A percentile compares a stretch with the other conserved stretches of the same genome.
phyloP scores from a whole-genome alignment of 2,888 invertebrate genomes.

The Pristionchus maxplancki region DNA sequence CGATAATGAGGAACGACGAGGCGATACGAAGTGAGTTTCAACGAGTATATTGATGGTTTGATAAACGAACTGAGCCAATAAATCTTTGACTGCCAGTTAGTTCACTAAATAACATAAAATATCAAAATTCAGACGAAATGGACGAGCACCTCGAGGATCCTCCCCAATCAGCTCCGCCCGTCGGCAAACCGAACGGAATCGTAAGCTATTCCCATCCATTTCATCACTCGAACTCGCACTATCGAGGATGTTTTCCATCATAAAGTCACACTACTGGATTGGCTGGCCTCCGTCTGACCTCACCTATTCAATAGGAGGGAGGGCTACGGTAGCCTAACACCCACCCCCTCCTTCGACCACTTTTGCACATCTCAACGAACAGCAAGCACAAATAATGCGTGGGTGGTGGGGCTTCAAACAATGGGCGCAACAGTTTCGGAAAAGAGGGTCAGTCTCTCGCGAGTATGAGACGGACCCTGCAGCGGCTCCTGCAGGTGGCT shows the following conservation, averaged over 20 bases:
- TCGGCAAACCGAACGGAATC: constrained; percentile 21
- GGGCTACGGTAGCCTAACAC: not conserved
- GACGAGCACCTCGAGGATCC: constrained; percentile 38
- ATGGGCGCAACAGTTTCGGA: not conserved
- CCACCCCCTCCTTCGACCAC: constrained; percentile 21
- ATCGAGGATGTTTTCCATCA: not conserved
- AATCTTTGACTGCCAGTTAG: not conserved
- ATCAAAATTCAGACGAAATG: not conserved
- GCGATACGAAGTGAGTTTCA: constrained; percentile 26
- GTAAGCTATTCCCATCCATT: not conserved
- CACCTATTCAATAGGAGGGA: not conserved
- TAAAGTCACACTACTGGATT: not conserved
- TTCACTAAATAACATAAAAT: not conserved
- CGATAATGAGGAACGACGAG: constrained; percentile 50
- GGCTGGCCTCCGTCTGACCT: not conserved
- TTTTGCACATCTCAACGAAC: not conserved
- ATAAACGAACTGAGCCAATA: not conserved
- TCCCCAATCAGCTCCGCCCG: constrained; percentile 42
- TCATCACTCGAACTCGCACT: not conserved
- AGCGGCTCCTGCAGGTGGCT: not conserved
- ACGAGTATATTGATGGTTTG: not conserved
- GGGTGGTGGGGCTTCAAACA: not conserved
- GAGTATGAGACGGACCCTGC: not conserved
- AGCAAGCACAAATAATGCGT: constrained; percentile 21
- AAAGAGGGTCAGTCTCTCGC: not conserved